phyloP scores from a whole-genome alignment of 2,113 vertebrate genomes.

The Strigops habroptila region DNA sequence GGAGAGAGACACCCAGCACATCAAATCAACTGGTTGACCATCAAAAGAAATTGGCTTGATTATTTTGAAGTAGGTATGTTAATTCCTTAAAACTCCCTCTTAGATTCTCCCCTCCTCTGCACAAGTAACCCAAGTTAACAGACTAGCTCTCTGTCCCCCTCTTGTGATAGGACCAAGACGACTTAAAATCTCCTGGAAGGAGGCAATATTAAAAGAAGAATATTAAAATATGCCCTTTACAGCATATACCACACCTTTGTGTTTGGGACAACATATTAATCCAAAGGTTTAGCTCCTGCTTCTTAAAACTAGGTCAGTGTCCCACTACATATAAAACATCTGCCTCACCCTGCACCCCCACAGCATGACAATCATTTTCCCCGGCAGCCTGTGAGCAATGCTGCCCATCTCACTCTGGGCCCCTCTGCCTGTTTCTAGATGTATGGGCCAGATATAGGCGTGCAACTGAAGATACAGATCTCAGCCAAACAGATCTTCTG shows the following conservation, averaged over 20 bases:
- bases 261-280: background rate
- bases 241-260: background rate
- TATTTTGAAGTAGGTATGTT: background rate
- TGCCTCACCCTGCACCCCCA: background rate
- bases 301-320: background rate
- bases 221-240: background rate
- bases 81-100: background rate
- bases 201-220: background rate
- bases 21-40: background rate
- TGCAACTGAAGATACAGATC: background rate
- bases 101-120: background rate
- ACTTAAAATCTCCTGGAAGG: background rate
- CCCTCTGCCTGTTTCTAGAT: background rate
- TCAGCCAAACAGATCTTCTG: background rate
- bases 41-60: background rate
- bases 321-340: background rate
- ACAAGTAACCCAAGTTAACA: background rate
- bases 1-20: background rate
- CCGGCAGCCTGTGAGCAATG: background rate
- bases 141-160: constrained; percentile 60
- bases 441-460: background rate
- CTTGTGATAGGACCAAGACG: constrained; percentile 41
- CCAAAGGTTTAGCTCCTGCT: background rate
- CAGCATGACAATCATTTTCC: background rate
- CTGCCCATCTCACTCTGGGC: background rate